Conservation (phyloP, 2,113 vertebrate genomes). For the Solea solea region DNA sequence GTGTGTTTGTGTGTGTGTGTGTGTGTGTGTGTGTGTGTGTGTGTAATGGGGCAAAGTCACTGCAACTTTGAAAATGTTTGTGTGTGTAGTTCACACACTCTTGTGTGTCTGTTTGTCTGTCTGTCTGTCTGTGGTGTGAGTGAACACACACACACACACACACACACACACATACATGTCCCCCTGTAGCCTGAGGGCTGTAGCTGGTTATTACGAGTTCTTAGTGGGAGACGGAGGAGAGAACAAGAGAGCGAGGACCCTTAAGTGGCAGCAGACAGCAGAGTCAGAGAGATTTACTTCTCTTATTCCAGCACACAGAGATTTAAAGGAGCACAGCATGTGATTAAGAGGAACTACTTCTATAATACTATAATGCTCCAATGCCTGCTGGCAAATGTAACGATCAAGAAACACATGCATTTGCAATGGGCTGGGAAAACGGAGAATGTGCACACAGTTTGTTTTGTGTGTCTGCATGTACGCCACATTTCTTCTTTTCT, state of each 20-base stretch:
- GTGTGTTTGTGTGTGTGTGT: not conserved
- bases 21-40: not conserved
- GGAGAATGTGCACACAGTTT: slow-evolving; percentile 11
- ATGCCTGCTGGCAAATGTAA: slow-evolving; percentile 59
- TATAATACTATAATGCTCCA: slow-evolving; percentile 62
- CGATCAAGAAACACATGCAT: slow-evolving; percentile 27
- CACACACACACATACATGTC: slow-evolving; percentile 36
- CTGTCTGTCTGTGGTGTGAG: slow-evolving; percentile 29
- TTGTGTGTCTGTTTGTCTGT: slow-evolving; percentile 17
- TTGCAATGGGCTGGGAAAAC: not conserved
- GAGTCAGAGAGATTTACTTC: slow-evolving; percentile 66
- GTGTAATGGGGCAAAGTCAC: not conserved
- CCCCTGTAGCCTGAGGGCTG: slow-evolving; percentile 55
- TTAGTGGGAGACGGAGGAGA: slow-evolving; percentile 64
- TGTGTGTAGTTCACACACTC: not conserved
- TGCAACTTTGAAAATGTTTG: not conserved
- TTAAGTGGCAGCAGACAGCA: slow-evolving; percentile 67
- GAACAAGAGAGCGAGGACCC: slow-evolving; percentile 61
- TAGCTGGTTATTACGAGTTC: slow-evolving; percentile 63
- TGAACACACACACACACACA: slow-evolving; percentile 33
- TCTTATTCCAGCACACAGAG: slow-evolving; percentile 65
- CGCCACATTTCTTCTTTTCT: too few relatives aligned
- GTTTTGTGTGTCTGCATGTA: slow-evolving; percentile 21
- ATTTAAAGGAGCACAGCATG: slow-evolving; percentile 73
- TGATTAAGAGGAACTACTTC: slow-evolving; percentile 71